Percentiles rank a stretch among this genome's conserved stretches.
phyloP scores from a whole-genome alignment of 2,888 invertebrate genomes.

The Alloscopus bannaensis region DNA sequence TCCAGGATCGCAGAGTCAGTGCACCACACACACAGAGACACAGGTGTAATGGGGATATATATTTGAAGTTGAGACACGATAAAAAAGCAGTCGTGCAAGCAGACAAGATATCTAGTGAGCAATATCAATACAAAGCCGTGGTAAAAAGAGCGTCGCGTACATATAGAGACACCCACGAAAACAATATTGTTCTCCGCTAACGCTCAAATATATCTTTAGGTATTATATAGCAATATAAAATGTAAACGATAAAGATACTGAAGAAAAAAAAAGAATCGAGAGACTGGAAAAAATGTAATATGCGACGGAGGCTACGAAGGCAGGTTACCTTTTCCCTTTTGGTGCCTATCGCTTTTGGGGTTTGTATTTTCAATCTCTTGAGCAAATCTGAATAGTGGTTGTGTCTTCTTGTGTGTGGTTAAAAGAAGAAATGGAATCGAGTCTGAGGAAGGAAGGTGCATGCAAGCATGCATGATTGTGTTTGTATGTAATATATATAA shows the following conservation, averaged over 20 bases:
- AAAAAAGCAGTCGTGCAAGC: background rate
- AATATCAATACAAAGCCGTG: too few species aligned
- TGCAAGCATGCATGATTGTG: constrained; percentile 28
- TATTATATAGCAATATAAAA: constrained; percentile 26
- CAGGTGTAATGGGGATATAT: constrained; percentile 2
- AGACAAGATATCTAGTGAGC: constrained; percentile 5
- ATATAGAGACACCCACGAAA: constrained; percentile 14
- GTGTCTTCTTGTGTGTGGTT: constrained; percentile 18
- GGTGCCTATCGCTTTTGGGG: background rate
- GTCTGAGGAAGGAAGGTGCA: constrained; percentile 10
- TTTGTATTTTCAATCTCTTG: constrained; percentile 30
- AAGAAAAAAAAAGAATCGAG: background rate
- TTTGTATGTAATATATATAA: background rate
- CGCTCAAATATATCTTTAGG: too few species aligned
- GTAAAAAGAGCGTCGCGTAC: too few species aligned
- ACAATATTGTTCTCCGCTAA: constrained; percentile 23
- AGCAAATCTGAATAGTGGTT: constrained; percentile 35
- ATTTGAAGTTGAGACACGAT: background rate
- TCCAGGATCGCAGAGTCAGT: too few species aligned
- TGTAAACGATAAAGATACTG: constrained; percentile 20
- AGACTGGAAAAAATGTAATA: background rate
- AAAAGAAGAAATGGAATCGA: background rate
- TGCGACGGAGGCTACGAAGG: constrained; percentile 6
- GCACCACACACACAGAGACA: too few species aligned
- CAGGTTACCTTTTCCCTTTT: background rate